A percentile compares a stretch with the other conserved stretches of the same genome.
Evolutionary conservation across 2,797 vertebrate species (phyloP).

Genomic region (Uromys caudimaculatus): DNA sequence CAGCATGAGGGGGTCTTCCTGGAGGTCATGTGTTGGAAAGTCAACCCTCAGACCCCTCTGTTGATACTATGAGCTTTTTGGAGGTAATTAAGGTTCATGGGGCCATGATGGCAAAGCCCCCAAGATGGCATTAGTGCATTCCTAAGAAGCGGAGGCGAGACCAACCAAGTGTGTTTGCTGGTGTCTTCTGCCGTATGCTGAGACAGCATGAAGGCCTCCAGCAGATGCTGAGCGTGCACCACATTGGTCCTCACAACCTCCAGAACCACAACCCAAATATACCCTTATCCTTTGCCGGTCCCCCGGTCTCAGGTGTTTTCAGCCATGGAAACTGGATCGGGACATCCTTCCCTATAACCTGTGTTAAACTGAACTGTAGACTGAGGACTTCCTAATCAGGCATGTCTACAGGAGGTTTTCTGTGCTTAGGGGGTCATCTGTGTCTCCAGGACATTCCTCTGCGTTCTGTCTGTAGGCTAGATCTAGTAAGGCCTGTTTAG

Average conservation of each 20-base stretch:
- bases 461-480: not conserved
- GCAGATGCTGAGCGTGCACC: too few species aligned
- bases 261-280: not conserved
- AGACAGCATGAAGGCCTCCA: fast-evolving
- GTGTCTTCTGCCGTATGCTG: not conserved
- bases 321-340: not conserved
- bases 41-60: too few species aligned
- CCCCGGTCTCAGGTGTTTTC: not conserved
- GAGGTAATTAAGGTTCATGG: not conserved
- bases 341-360: not conserved
- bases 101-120: not conserved
- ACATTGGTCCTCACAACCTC: not conserved
- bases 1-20: too few species aligned
- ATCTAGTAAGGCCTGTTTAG: not conserved
- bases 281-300: not conserved
- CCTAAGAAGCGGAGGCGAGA: not conserved
- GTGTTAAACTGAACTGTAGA: not conserved
- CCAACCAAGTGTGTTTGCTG: not conserved
- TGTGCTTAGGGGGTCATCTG: not conserved
- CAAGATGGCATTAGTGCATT: not conserved
- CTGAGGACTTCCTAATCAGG: not conserved
- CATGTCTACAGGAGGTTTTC: not conserved
- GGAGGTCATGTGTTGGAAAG: not conserved
- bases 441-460: not conserved
- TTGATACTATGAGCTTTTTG: not conserved